phyloP scores from a whole-genome alignment of 2,888 invertebrate species.

The Carabus problematicus region DNA sequence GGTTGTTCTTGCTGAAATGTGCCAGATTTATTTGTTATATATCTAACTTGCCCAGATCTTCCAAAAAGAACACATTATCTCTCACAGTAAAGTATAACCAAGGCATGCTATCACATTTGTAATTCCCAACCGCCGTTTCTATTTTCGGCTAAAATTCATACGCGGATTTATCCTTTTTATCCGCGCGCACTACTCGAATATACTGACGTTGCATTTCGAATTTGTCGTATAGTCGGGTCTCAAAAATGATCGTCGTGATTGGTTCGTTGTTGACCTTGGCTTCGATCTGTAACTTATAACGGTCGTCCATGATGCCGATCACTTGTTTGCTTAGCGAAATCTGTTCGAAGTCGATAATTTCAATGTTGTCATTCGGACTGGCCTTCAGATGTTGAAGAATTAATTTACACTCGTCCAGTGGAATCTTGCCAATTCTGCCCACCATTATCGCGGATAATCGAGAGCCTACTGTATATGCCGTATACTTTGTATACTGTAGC shows the following conservation, averaged over 20 bases:
- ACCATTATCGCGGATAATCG: no score
- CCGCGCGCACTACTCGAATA: conserved; percentile 26
- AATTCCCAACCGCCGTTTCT: conserved; percentile 29
- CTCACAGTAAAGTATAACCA: conserved; percentile 53
- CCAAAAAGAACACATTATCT: conserved; percentile 54
- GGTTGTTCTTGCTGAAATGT: conserved; percentile 46
- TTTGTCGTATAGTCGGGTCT: neutral
- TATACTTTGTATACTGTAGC: no score
- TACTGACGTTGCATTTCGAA: conserved; percentile 18
- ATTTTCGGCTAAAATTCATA: conserved; percentile 38
- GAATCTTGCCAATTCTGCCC: no score
- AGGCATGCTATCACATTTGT: conserved; percentile 49
- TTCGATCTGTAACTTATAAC: conserved; percentile 39
- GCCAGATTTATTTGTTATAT: conserved; percentile 34
- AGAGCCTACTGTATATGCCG: no score
- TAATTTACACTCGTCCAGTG: conserved; percentile 5
- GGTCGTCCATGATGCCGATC: conserved; percentile 42
- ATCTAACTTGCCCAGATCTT: conserved; percentile 54
- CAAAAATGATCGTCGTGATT: conserved; percentile 13
- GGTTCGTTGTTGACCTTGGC: conserved; percentile 3
- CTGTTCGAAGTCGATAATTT: conserved; percentile 33
- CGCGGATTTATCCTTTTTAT: conserved; percentile 41
- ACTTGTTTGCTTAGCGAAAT: conserved; percentile 22
- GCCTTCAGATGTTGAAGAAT: conserved; percentile 26
- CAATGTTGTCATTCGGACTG: conserved; percentile 7